Percentiles rank a stretch among this genome's conserved stretches.
These are phyloP conservation scores for Pherbina coryleti DNA, from an alignment of 2,888 invertebrate species.

Conservation along the genomic window DNA sequence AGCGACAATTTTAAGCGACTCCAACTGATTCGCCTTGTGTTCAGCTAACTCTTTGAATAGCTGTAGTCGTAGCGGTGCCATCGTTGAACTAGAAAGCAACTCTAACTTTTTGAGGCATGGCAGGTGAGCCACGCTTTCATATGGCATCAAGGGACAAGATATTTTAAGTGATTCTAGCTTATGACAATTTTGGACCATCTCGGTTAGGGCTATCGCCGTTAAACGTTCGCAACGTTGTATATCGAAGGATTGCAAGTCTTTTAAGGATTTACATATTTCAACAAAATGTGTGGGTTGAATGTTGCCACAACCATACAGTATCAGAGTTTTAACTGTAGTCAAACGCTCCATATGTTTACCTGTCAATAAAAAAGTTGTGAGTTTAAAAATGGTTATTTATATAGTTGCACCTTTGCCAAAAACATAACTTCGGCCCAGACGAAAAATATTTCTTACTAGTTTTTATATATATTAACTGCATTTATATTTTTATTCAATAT, in stretches of 20 bases:
- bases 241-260: slow-evolving; percentile 23
- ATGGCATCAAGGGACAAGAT: slow-evolving; percentile 18
- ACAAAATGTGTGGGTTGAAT: slow-evolving; percentile 26
- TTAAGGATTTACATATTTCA: slow-evolving; percentile 25
- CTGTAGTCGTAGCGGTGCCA: neutral
- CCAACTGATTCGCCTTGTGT: slow-evolving; percentile 37
- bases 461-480: no score
- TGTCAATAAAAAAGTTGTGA: neutral
- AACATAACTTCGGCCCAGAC: no score
- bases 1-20: slow-evolving; percentile 35
- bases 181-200: slow-evolving; percentile 21
- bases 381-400: no score
- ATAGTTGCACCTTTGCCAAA: no score
- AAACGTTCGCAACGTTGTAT: slow-evolving; percentile 39
- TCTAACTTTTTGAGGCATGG: slow-evolving; percentile 38
- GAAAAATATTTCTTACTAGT: no score
- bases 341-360: slow-evolving; percentile 28
- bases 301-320: slow-evolving; percentile 37
- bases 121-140: slow-evolving; percentile 34
- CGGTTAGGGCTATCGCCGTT: neutral
- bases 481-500: no score
- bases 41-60: slow-evolving; percentile 27
- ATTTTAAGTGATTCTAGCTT: slow-evolving; percentile 39
- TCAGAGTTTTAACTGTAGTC: slow-evolving; percentile 21
- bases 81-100: neutral